Evolutionary conservation across 2,113 vertebrate species (phyloP), one percentile per base, ranked within the genome.

Genomic region (Tragelaphus strepsiceros): DNA sequence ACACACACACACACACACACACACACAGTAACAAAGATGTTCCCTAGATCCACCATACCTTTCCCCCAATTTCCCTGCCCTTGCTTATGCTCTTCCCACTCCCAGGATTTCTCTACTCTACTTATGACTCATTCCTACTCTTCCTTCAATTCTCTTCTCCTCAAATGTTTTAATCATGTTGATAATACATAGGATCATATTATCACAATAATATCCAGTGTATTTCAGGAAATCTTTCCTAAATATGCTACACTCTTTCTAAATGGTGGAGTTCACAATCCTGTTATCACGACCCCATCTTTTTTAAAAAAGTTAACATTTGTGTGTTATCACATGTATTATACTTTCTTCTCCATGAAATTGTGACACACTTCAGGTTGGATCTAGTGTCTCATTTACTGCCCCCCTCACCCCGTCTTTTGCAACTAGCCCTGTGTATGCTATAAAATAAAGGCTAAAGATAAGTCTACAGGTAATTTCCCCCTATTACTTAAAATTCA

Each of bases 221-320:
- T 22, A 11, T 35, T 90, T 95, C 35, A 86, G 78, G 81, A 88
- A 71, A 4, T 24, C 39, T 96, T 90, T 19, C 81, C 43, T 85
- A 71, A 81, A 39, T 16, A 49, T 49, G 4, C 7, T 61, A 15
- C 11, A 51, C 6, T 13, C 11, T 8, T 80, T 80, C 21, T 81
- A 16, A 93, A 30, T 87, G 39, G 21, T 28, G 0, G 13, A 21
- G 3, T 39, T 88, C 59, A 89, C 12, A 17, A 26, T 62, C 56
- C 19, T 22, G 13, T 3, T 58, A 14, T 74, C 49, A 59, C 51
- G 16, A 82, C 1, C 2, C 15, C 39, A 17, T 4, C 39, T 11
- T 74, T 93, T 1, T 16, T 43, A 46, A 82, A 64, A 7, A 24
- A 62, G 26, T 49, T 85, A n/a, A 74, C 9, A 46, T 59, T 19